Conservation (phyloP, 2,797 vertebrate species). For the Bradypodion pumilum region DNA sequence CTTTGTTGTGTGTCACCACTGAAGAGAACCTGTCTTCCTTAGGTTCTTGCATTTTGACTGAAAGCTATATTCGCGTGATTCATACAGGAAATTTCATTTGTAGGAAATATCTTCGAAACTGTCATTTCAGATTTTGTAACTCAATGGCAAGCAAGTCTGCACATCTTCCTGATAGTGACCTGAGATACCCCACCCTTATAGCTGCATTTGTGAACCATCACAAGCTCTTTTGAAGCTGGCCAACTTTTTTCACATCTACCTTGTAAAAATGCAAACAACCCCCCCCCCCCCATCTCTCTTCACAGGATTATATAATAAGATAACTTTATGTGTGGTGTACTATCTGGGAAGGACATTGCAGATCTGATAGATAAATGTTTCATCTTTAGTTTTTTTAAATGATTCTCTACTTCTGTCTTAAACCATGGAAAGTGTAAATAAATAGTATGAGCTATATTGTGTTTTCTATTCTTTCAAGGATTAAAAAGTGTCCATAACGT, state of each 20-base stretch:
- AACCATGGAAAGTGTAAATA: not conserved
- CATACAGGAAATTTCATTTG: not conserved
- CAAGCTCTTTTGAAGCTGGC: too few relatives aligned
- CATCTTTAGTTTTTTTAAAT: not conserved
- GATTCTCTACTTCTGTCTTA: too few relatives aligned
- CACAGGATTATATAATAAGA: not conserved
- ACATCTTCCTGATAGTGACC: not conserved
- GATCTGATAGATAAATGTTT: not conserved
- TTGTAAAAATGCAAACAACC: not conserved
- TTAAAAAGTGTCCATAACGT: not conserved
- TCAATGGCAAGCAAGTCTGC: not conserved
- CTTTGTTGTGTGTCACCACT: not conserved
- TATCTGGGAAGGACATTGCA: not conserved
- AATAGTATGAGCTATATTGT: not conserved
- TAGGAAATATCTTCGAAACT: not conserved
- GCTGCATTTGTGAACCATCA: too few relatives aligned
- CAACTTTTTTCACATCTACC: too few relatives aligned
- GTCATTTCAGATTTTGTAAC: not conserved
- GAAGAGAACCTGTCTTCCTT: not conserved
- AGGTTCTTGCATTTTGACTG: not conserved
- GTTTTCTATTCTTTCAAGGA: not conserved
- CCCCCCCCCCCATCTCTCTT: not conserved
- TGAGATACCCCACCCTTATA: too few relatives aligned
- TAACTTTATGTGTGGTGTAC: not conserved
- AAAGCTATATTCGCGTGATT: not conserved